Evolutionary conservation across 2,113 vertebrate species (phyloP).

Genomic region (Tragulus kanchil): DNA sequence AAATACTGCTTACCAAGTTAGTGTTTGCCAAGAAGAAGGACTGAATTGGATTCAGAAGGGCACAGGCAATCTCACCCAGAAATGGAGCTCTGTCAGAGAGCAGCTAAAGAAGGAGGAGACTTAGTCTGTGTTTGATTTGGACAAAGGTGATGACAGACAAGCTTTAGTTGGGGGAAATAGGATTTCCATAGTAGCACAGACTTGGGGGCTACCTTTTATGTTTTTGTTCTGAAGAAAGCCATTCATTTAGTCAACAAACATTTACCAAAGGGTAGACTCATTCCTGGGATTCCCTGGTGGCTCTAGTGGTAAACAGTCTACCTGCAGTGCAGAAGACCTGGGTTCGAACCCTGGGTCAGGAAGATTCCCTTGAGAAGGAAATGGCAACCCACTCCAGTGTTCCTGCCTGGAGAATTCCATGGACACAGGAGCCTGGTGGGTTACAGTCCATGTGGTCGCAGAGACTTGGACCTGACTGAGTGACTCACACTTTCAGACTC

Average conservation of each 20-base stretch:
- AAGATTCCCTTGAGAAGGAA: background rate
- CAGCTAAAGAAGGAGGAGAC: background rate
- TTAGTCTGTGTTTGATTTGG: constrained; percentile 1
- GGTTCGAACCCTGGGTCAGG: background rate
- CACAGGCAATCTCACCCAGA: background rate
- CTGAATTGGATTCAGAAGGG: background rate
- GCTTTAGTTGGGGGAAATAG: background rate
- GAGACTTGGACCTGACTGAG: background rate
- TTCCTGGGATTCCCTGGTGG: background rate
- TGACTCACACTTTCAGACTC: background rate
- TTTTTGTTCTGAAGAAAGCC: constrained; percentile 8
- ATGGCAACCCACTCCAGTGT: background rate
- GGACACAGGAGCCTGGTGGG: background rate
- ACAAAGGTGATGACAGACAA: background rate
- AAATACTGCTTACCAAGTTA: constrained; percentile 69
- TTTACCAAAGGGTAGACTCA: background rate
- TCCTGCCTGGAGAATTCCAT: background rate
- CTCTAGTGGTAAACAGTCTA: background rate
- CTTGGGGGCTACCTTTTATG: background rate
- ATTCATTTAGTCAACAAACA: background rate
- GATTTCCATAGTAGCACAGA: background rate
- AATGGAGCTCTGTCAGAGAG: background rate
- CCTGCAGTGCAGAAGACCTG: background rate
- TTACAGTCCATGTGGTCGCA: background rate
- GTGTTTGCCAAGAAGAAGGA: constrained; percentile 29